phyloP scores from a whole-genome alignment of 2,113 vertebrate genomes.

The Agelaius tricolor region DNA sequence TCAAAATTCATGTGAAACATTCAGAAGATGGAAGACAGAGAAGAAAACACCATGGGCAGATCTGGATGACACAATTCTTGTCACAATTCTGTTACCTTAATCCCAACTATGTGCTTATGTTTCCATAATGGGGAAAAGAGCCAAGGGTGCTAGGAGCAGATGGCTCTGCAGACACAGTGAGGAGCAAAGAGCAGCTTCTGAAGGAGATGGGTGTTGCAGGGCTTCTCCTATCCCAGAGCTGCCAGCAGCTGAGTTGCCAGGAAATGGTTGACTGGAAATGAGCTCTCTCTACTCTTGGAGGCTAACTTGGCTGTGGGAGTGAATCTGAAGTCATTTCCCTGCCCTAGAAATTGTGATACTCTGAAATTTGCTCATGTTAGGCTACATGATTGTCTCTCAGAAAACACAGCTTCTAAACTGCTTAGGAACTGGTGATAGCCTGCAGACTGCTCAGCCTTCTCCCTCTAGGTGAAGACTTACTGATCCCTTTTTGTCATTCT shows the following conservation, averaged over 20 bases:
- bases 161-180: not conserved
- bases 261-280: not conserved
- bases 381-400: not conserved
- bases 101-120: fast-evolving
- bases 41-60: not conserved
- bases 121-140: not conserved
- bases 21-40: not conserved
- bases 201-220: not conserved
- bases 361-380: not conserved
- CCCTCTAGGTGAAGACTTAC: not conserved
- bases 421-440: not conserved
- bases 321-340: not conserved
- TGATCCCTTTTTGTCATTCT: not conserved
- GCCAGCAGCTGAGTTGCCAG: not conserved
- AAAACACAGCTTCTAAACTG: not conserved
- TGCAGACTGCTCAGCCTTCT: not conserved
- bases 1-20: not conserved
- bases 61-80: not conserved
- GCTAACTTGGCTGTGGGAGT: not conserved
- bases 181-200: not conserved
- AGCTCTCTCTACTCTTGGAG: not conserved
- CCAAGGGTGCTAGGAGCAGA: not conserved
- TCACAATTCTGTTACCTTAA: not conserved
- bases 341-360: not conserved
- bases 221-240: not conserved